These are phyloP conservation scores for Eulemur macaco DNA, from an alignment of 2,113 vertebrate species.

Conservation along the genomic window DNA sequence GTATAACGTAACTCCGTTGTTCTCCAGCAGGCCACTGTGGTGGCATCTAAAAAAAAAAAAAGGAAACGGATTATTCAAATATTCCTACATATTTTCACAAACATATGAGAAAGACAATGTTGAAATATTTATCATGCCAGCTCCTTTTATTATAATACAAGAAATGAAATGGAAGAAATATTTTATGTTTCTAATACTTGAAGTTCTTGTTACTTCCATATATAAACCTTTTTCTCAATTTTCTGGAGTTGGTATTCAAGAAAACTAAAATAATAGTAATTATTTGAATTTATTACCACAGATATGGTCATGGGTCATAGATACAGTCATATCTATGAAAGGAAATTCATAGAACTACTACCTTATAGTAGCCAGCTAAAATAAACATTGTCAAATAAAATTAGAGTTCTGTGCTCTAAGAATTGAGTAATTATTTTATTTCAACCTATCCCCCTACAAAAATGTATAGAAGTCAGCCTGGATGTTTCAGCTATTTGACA, in stretches of 20 bases:
- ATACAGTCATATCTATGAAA: not conserved
- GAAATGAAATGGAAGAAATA: not conserved
- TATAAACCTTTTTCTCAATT: slow-evolving; percentile 37
- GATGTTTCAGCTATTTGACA: slow-evolving; percentile 2
- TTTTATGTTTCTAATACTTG: not conserved
- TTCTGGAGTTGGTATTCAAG: not conserved
- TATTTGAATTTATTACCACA: slow-evolving; percentile 16
- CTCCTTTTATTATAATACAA: not conserved
- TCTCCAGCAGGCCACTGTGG: slow-evolving; percentile 85
- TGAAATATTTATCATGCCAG: not conserved
- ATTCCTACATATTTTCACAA: slow-evolving; percentile 3
- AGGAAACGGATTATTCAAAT: slow-evolving; percentile 24
- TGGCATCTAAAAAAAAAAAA: slow-evolving; percentile 78
- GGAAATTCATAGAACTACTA: slow-evolving; percentile 34
- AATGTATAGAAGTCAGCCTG: not conserved
- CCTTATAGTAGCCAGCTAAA: not conserved
- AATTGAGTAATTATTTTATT: slow-evolving; percentile 36
- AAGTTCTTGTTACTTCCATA: not conserved
- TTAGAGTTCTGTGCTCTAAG: not conserved
- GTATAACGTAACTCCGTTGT: slow-evolving; percentile 85
- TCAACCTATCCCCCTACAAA: not conserved
- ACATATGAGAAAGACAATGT: not conserved
- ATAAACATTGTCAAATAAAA: slow-evolving; percentile 24
- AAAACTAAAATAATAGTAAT: slow-evolving; percentile 11
- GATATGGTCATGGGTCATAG: not conserved